Percentiles rank a stretch among this genome's conserved stretches.
These are phyloP conservation scores for Cherax quadricarinatus DNA, from an alignment of 1,140 invertebrate species.

Conservation along the genomic window DNA sequence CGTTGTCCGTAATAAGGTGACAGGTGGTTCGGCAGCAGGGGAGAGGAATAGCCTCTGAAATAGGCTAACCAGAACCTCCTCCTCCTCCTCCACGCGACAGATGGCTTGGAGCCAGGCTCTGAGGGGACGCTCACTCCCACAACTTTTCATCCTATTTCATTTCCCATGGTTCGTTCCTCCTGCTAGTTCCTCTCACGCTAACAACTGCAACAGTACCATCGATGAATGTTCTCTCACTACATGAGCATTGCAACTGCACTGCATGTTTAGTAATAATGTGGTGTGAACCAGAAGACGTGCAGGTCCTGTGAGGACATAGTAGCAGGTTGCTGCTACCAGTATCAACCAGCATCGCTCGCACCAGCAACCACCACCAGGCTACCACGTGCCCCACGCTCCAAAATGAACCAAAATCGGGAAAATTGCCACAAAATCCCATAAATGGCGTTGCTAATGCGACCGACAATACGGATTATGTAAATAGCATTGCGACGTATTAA, in stretches of 20 bases:
- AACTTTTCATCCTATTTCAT: not conserved
- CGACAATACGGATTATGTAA: slow-evolving; percentile 44
- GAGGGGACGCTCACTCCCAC: not conserved
- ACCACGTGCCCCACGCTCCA: slow-evolving; percentile 29
- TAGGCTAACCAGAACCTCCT: not conserved
- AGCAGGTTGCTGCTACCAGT: not conserved
- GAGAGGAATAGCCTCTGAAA: not conserved
- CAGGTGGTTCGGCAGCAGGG: not conserved
- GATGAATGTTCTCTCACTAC: not conserved
- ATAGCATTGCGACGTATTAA: slow-evolving; percentile 27
- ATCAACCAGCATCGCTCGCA: no score
- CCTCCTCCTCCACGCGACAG: not conserved
- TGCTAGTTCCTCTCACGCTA: not conserved
- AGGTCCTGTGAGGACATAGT: not conserved
- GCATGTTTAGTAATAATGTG: not conserved
- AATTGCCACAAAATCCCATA: slow-evolving; percentile 46
- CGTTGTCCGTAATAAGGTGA: not conserved
- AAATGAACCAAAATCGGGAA: slow-evolving; percentile 51
- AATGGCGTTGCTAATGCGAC: slow-evolving; percentile 39
- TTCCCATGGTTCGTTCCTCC: not conserved
- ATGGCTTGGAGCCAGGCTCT: not conserved
- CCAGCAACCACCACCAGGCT: no score
- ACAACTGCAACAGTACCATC: not conserved
- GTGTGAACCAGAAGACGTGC: not conserved
- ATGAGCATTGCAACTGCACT: not conserved